phyloP scores from a whole-genome alignment of 2,888 invertebrate genomes.

The Leucoma salicis region DNA sequence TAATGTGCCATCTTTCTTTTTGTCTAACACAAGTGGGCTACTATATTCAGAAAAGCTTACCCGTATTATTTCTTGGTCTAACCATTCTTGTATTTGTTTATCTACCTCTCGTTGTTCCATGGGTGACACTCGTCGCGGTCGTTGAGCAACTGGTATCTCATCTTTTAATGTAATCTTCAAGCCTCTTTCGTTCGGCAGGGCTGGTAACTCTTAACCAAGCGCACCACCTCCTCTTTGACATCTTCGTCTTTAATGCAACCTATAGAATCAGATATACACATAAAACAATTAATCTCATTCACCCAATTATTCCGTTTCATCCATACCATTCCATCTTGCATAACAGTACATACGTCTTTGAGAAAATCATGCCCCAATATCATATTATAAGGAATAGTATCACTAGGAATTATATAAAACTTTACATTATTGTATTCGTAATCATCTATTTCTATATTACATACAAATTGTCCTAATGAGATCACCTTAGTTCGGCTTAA shows the following conservation, averaged over 20 bases:
- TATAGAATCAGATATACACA: background rate
- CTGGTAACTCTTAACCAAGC: slow-evolving; percentile 12
- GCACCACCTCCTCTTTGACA: background rate
- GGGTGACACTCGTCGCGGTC: slow-evolving; percentile 8
- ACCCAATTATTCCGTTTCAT: slow-evolving; percentile 4
- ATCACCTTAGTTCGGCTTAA: background rate
- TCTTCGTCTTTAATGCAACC: background rate
- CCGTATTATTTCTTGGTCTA: background rate
- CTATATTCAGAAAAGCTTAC: slow-evolving; percentile 8
- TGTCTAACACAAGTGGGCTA: slow-evolving; percentile 4
- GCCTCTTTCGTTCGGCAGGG: slow-evolving; percentile 17
- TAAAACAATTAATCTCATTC: slow-evolving; percentile 4
- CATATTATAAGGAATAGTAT: background rate
- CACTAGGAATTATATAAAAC: background rate
- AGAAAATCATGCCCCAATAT: background rate
- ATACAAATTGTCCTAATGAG: background rate
- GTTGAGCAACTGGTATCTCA: slow-evolving; percentile 23
- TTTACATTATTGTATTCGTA: background rate
- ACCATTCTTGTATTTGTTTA: slow-evolving; percentile 4
- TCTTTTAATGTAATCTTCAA: slow-evolving; percentile 26
- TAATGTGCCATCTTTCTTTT: slow-evolving; percentile 10
- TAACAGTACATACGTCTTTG: slow-evolving; percentile 3
- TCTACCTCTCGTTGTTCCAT: slow-evolving; percentile 5
- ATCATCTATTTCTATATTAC: background rate
- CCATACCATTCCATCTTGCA: slow-evolving; percentile 7